Base-by-base conservation (phyloP, 2,797 vertebrate species). In the Sebastolobus altivelis region DNA sequence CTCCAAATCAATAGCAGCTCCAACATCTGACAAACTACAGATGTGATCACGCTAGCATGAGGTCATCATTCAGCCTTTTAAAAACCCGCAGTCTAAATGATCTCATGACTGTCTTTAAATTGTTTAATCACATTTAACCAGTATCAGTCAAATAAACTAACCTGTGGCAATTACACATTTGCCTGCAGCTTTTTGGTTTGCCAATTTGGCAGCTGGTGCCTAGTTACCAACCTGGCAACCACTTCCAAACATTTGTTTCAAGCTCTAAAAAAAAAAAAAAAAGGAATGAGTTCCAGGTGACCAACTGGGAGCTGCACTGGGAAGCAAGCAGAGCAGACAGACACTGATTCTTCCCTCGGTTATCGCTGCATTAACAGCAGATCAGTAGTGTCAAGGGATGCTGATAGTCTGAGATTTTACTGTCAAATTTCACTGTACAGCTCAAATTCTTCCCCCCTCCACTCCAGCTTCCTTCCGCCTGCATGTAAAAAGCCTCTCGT, bases 281-380 rank as follows among this genome's bases (percentile, higher is more conserved):
- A 67, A 54, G 11, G 13, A 85, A 87, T 75, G 61, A 76, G 63
- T 82, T 89, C 78, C 78, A 89, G 75, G 65, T 72, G 79, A 66
- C 52, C 31, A 69, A 35, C 56, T 72, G 54, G 68, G 77, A 82
- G 55, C 59, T 68, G 29, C 27, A 16, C 5, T 27, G 49, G 27
- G 75, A 77, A 80, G 77, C 18, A 65, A 72, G 43, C 37, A 61
- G 18, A 73, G 60, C 1, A 73, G 60, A 72, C 1, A 71, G 60
- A 72, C 10, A 38, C 25, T 1, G 69, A 59, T 20, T 38, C 33
- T 65, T 71, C 40, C 33, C n/a, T 27, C 6, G 3, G 46, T 59
- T 58, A 40, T 9, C 59, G 38, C 35, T 49, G 58, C 46, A 65
- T 56, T n/a, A 59, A 52, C n/a, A 60, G 63, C 27, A 14, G 10